Evolutionary conservation across 2,113 vertebrate genomes (phyloP).

Genomic region (Hippocampus comes): DNA sequence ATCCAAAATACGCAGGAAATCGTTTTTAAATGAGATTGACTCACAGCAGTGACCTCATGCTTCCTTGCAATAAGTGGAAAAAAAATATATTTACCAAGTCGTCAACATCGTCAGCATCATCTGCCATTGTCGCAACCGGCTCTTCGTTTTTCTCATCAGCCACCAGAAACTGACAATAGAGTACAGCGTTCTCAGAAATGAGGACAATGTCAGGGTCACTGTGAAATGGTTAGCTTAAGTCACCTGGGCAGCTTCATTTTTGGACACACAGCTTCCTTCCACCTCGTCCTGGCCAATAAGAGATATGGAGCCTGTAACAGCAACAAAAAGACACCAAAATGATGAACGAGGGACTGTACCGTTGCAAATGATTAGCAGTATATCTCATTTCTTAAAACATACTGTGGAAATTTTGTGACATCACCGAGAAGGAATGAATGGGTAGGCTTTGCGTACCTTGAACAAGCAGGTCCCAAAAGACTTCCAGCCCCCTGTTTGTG

Average conservation of each 20-base stretch:
- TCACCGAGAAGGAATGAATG: slow-evolving; percentile 9
- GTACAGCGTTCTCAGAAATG: slow-evolving; percentile 6
- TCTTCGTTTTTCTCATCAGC: slow-evolving; percentile 70
- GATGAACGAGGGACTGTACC: not conserved
- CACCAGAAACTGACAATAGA: slow-evolving; percentile 78
- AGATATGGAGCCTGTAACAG: slow-evolving; percentile 78
- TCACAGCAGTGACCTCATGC: not conserved
- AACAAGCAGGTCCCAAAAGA: slow-evolving; percentile 90
- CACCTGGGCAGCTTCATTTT: slow-evolving; percentile 86
- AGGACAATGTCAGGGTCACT: not conserved
- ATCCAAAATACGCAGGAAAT: slow-evolving; percentile 12
- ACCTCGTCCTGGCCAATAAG: slow-evolving; percentile 88
- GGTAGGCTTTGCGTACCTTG: slow-evolving; percentile 76
- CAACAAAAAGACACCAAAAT: not conserved
- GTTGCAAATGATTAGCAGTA: slow-evolving; percentile 6
- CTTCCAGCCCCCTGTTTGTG: slow-evolving; percentile 76
- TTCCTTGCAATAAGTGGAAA: not conserved
- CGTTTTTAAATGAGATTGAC: not conserved
- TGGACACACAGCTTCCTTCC: slow-evolving; percentile 77
- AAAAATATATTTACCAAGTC: slow-evolving; percentile 81
- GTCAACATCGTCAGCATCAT: slow-evolving; percentile 87
- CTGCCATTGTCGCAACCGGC: slow-evolving; percentile 36
- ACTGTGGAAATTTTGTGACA: not conserved
- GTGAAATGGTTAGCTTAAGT: slow-evolving; percentile 2
- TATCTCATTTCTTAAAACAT: slow-evolving; percentile 2